Evolutionary conservation across 2,113 vertebrate genomes (phyloP).

Genomic region (Dasyornis broadbenti): DNA sequence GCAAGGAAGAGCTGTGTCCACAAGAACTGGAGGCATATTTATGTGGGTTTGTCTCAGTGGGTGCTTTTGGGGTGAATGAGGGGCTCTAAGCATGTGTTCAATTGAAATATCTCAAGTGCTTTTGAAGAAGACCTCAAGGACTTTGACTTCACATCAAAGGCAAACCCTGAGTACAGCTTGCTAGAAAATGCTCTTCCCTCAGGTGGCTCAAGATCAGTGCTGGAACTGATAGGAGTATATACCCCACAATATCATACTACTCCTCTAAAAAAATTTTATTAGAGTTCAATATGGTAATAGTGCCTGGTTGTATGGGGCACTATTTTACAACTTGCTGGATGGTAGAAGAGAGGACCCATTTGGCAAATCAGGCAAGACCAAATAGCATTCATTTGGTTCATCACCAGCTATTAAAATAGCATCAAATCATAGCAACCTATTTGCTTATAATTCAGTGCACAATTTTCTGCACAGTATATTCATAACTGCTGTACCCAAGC

Average conservation of each 20-base stretch:
- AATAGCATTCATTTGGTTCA: constrained; percentile 56
- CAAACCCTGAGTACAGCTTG: constrained; percentile 60
- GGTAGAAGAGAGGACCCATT: constrained; percentile 2
- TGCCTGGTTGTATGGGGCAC: not conserved
- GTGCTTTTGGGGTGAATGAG: constrained; percentile 67
- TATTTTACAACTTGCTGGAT: not conserved
- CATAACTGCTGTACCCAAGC: constrained; percentile 73
- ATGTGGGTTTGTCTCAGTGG: constrained; percentile 15
- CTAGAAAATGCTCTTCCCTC: constrained; percentile 73
- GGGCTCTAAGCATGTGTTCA: constrained; percentile 40
- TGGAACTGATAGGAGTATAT: constrained; percentile 48
- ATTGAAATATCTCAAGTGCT: constrained; percentile 58
- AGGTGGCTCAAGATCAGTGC: constrained; percentile 69
- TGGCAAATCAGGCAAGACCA: constrained; percentile 41
- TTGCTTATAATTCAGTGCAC: constrained; percentile 64
- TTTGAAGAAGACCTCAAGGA: constrained; percentile 67
- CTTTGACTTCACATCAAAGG: constrained; percentile 73
- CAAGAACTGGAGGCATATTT: not conserved
- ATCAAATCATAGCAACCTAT: constrained; percentile 62
- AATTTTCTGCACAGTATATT: constrained; percentile 68
- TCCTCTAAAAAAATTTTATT: not conserved
- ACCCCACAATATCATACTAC: not conserved
- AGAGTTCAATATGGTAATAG: not conserved
- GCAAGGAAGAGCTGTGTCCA: not conserved
- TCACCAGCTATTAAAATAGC: constrained; percentile 62